Conservation (phyloP, 2,797 vertebrate genomes). For the Sebastes steindachneri region DNA sequence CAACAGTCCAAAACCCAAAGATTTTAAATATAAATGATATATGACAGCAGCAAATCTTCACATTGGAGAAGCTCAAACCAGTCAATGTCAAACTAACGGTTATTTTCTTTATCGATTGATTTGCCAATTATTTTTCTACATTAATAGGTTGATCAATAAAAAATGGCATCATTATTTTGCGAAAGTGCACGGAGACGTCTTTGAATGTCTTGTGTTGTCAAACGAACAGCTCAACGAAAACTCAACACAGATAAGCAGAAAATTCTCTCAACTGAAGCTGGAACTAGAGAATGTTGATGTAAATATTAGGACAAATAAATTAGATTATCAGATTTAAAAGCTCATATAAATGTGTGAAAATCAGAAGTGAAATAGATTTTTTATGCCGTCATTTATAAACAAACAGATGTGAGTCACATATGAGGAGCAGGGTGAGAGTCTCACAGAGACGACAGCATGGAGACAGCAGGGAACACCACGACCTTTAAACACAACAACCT, state of each 20-base stretch:
- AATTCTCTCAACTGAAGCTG: not conserved
- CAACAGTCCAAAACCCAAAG: not conserved
- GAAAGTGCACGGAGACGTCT: not conserved
- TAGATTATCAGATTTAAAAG: too few relatives aligned
- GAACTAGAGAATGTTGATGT: too few relatives aligned
- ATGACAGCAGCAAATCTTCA: not conserved
- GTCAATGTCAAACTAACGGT: too few relatives aligned
- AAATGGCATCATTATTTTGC: not conserved
- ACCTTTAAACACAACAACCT: slow-evolving; percentile 4
- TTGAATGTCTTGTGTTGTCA: not conserved
- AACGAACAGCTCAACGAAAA: too few relatives aligned
- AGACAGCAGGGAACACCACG: not conserved
- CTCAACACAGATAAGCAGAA: not conserved
- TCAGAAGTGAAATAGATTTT: not conserved
- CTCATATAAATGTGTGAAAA: not conserved
- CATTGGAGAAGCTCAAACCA: not conserved
- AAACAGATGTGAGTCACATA: not conserved
- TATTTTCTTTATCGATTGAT: not conserved
- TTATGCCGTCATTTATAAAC: too few relatives aligned
- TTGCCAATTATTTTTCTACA: too few relatives aligned
- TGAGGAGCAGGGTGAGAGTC: not conserved
- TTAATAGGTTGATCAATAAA: too few relatives aligned
- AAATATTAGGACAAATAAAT: too few relatives aligned
- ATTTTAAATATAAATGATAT: not conserved
- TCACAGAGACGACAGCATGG: not conserved